These are phyloP conservation scores for Caenorhabditis inopinata DNA, from an alignment of 1,140 invertebrate species.

Conservation along the genomic window DNA sequence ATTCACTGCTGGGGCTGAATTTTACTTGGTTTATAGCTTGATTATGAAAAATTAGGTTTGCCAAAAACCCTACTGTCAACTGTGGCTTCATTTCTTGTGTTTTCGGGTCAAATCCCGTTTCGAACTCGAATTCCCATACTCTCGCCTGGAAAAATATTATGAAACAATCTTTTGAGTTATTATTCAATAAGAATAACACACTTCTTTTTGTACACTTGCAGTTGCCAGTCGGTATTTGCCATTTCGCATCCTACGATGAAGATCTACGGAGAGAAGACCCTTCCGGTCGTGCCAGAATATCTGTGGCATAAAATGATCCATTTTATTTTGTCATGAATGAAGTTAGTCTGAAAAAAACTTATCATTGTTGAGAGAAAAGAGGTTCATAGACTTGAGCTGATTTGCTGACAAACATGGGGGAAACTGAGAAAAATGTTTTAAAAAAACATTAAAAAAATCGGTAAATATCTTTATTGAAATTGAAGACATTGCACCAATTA, in stretches of 20 bases:
- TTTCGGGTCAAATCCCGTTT: neutral
- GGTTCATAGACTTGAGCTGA: no score
- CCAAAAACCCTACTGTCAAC: constrained; percentile 45
- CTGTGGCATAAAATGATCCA: constrained; percentile 49
- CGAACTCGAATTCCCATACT: constrained; percentile 46
- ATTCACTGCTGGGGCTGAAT: constrained; percentile 33
- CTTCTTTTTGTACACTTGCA: constrained; percentile 47
- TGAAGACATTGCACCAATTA: no score
- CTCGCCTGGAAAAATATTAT: constrained; percentile 31
- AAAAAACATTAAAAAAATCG: no score
- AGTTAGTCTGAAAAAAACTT: constrained; percentile 17
- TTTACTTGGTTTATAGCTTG: constrained; percentile 43
- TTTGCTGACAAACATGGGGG: no score
- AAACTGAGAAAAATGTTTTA: no score
- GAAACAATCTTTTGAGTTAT: neutral
- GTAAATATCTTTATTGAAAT: no score
- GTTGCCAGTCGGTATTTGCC: constrained; percentile 41
- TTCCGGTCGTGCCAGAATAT: constrained; percentile 51
- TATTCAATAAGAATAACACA: neutral
- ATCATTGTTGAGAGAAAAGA: no score
- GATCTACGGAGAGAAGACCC: constrained; percentile 44
- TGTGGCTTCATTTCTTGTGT: constrained; percentile 9
- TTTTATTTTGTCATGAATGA: neutral
- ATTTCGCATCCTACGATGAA: neutral
- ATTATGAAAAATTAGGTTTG: constrained; percentile 43